Conservation (phyloP, 2,113 vertebrate genomes). For the Burhinus bistriatus region DNA sequence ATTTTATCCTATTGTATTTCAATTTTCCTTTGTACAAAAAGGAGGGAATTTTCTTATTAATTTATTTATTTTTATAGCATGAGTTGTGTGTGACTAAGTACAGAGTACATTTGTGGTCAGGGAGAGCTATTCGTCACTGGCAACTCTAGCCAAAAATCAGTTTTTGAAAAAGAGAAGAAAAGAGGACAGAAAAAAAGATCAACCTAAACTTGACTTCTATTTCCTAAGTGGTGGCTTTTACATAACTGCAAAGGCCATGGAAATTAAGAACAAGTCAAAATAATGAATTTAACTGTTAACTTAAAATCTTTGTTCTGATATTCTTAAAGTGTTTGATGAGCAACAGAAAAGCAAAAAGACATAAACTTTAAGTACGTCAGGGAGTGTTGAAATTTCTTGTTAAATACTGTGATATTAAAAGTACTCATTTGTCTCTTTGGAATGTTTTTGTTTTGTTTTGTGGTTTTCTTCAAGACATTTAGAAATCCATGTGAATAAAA, state of each 20-base stretch:
- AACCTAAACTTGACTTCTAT: neutral
- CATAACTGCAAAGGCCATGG: neutral
- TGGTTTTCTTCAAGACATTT: neutral
- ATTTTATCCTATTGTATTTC: neutral
- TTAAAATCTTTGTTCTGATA: neutral
- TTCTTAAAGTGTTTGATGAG: neutral
- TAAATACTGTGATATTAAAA: neutral
- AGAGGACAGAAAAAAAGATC: accelerated
- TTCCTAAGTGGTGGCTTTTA: neutral
- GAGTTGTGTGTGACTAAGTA: neutral
- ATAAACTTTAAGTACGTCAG: neutral
- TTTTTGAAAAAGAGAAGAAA: neutral
- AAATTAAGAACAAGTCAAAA: neutral
- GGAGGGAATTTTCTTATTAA: accelerated
- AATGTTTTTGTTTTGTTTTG: neutral
- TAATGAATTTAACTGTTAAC: neutral
- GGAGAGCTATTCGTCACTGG: neutral
- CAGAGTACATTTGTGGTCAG: neutral
- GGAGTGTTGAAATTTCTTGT: neutral
- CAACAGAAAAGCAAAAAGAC: neutral
- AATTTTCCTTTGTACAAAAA: neutral
- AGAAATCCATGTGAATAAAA: neutral
- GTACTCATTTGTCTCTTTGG: neutral
- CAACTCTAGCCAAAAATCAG: neutral
- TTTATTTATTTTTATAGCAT: neutral